A percentile compares a stretch with the other conserved stretches of the same genome.
phyloP scores from a whole-genome alignment of 2,113 vertebrate genomes.

The Brachionichthys hirsutus region DNA sequence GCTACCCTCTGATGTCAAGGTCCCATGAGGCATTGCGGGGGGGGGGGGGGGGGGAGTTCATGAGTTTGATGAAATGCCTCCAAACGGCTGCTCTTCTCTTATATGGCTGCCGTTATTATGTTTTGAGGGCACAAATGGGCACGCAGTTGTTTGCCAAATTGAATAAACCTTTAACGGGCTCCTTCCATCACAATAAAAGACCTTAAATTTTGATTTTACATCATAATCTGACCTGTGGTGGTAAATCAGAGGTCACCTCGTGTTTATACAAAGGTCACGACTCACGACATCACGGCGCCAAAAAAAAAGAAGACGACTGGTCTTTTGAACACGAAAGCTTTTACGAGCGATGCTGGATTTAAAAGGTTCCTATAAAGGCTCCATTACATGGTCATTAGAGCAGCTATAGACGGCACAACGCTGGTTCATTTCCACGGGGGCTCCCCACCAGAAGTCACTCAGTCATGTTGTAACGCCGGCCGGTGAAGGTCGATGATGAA shows the following conservation, averaged over 20 bases:
- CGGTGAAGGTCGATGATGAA: constrained; percentile 68
- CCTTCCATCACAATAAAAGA: constrained; percentile 18
- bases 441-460: constrained; percentile 57
- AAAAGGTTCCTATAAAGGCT: constrained; percentile 59
- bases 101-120: constrained; percentile 27
- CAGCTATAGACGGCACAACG: constrained; percentile 59
- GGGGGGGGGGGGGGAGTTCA: too few relatives aligned
- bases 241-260: constrained; percentile 36
- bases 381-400: constrained; percentile 72
- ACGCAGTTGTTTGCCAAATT: constrained; percentile 11
- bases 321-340: constrained; percentile 56
- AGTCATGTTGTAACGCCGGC: constrained; percentile 53
- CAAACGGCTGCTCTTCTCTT: constrained; percentile 23
- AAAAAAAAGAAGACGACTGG: constrained; percentile 31
- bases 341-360: constrained; percentile 66
- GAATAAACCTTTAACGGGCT: constrained; percentile 13
- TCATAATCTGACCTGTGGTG: constrained; percentile 1
- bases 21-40: constrained; percentile 37
- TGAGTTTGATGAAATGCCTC: constrained; percentile 66
- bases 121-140: constrained; percentile 22
- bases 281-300: neutral
- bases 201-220: constrained; percentile 19
- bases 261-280: constrained; percentile 6
- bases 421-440: constrained; percentile 76
- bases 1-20: constrained; percentile 67